phyloP scores from a whole-genome alignment of 2,113 vertebrate genomes.

The Oplegnathus fasciatus region DNA sequence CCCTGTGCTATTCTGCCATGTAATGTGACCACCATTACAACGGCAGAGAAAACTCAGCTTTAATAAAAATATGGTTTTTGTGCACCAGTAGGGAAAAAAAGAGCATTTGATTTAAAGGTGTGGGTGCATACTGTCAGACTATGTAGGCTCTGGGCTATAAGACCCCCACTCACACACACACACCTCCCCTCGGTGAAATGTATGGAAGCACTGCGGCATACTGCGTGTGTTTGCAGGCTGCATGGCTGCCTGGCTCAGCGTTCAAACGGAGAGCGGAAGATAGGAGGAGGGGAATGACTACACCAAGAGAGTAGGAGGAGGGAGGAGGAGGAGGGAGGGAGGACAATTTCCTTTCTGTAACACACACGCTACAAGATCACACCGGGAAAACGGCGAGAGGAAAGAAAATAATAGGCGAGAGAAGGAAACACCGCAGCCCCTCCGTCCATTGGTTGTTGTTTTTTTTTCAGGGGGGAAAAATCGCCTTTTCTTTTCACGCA shows the following conservation, averaged over 20 bases:
- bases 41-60: neutral
- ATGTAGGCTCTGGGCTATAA: slow-evolving; percentile 5
- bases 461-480: slow-evolving; percentile 1
- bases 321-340: slow-evolving; percentile 68
- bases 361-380: slow-evolving; percentile 83
- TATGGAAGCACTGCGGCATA: slow-evolving; percentile 84
- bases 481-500: slow-evolving; percentile 49
- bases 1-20: neutral
- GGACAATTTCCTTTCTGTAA: slow-evolving; percentile 83
- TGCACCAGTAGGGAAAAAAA: neutral
- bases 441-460: slow-evolving; percentile 44
- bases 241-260: slow-evolving; percentile 75
- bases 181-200: slow-evolving; percentile 65
- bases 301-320: slow-evolving; percentile 72
- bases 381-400: slow-evolving; percentile 77
- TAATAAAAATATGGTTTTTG: neutral
- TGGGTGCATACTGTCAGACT: neutral
- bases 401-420: slow-evolving; percentile 71
- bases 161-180: slow-evolving; percentile 7
- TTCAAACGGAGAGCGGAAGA: slow-evolving; percentile 82
- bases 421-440: slow-evolving; percentile 76
- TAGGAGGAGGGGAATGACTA: slow-evolving; percentile 81
- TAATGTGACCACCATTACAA: neutral
- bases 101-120: neutral
- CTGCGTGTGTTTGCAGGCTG: slow-evolving; percentile 80